These are phyloP conservation scores for Sycophaga agraensis DNA, from an alignment of 1,140 invertebrate genomes.

Conservation along the genomic window DNA sequence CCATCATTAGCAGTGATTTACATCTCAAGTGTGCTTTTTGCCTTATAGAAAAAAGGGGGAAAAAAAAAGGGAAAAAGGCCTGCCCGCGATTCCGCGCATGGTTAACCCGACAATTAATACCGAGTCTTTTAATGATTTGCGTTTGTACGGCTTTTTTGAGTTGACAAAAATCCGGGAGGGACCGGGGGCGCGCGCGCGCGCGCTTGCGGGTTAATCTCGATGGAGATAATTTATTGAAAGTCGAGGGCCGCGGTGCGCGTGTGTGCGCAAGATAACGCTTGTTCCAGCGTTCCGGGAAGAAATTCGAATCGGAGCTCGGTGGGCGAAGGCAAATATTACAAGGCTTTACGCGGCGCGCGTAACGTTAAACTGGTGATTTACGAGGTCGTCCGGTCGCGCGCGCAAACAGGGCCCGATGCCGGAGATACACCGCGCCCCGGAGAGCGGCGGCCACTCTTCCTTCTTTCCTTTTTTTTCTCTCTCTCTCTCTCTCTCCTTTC, in stretches of 20 bases:
- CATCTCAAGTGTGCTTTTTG: slow-evolving; percentile 1
- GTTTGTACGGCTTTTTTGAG: too few species aligned
- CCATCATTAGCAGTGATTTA: slow-evolving; percentile 24
- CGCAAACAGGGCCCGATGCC: neutral
- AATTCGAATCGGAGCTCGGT: neutral
- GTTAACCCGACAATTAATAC: neutral
- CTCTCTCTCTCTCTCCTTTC: too few species aligned
- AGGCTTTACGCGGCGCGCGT: slow-evolving; percentile 15
- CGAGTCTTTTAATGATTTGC: neutral
- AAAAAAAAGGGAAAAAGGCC: neutral
- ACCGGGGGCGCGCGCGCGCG: too few species aligned
- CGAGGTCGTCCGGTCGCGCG: slow-evolving; percentile 14
- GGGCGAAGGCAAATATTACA: slow-evolving; percentile 14
- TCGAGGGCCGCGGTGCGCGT: neutral
- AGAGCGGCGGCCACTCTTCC: neutral
- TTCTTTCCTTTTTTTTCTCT: too few species aligned
- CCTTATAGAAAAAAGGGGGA: neutral
- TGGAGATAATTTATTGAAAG: slow-evolving; percentile 15
- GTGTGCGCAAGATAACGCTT: slow-evolving; percentile 21
- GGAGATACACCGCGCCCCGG: neutral
- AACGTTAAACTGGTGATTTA: slow-evolving; percentile 19
- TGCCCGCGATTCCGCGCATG: too few species aligned
- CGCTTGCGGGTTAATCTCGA: too few species aligned
- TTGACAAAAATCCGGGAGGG: too few species aligned
- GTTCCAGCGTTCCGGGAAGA: neutral